Base-by-base conservation (phyloP, 2,888 invertebrate genomes). In the Eugnorisma glareosa region DNA sequence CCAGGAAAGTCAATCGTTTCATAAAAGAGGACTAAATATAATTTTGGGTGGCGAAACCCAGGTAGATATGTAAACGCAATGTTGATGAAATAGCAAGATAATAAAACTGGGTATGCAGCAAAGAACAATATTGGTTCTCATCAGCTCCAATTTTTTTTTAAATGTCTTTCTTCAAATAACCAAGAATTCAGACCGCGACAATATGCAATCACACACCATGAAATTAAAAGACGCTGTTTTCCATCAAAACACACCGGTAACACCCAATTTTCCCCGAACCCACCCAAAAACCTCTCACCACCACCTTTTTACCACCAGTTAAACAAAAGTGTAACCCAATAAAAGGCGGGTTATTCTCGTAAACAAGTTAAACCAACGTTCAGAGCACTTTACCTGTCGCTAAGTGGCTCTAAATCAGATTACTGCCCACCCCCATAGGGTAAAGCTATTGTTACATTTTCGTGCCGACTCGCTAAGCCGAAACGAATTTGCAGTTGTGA, bases 361-460 rank as follows among this genome's bases (percentile, higher is more conserved):
- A 86, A 91, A 91, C 90, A 89, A 90, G 92, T 92, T 89, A 89
- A 89, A 92, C 90, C 91, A 86, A 89, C 93, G 92, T 92, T 91
- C 90, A 91, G 93, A 94, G 92, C 94, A 93, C 93, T 95, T 82
- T 93, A 95, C 95, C 94, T 95, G 94, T 91, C 92, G 91, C 90
- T 93, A 93, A 93, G 93, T 92, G 92, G 90, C 93, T 87, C 92
- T 92, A 94, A 95, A 95, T 95, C 93, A 93, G 94, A 95, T 95
- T 95, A 89, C 85, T 89, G 85, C 89, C 77, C 83, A 74, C 75
- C 84, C 84, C 88, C 85, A 74, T 68, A 57, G 73, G 72, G 74
- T 71, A 51, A 51, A 75, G 79, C 79, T 75, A 87, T 83, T 82
- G 83, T 86, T 72, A 75, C 77, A 81, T 37, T 57, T 28, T 51